phyloP scores from a whole-genome alignment of 2,797 vertebrate genomes.

The Perodicticus potto region DNA sequence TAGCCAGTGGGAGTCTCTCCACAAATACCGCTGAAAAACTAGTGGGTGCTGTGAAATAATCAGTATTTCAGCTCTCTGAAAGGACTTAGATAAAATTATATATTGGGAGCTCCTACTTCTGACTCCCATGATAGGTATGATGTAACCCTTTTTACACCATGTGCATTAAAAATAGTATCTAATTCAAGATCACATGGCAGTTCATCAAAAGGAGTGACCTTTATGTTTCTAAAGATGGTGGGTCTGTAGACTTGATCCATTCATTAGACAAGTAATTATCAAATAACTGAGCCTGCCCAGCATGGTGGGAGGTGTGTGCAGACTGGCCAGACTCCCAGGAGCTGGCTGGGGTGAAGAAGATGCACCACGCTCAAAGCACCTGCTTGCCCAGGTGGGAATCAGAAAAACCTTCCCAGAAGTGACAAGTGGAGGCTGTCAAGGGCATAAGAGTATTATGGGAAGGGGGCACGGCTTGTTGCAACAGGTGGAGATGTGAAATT shows the following conservation, averaged over 20 bases:
- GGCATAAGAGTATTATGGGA: not conserved
- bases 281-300: too few relatives aligned
- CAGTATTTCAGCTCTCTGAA: not conserved
- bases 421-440: not conserved
- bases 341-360: not conserved
- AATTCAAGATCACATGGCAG: not conserved
- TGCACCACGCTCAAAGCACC: accelerated
- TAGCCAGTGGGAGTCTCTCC: not conserved
- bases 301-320: accelerated
- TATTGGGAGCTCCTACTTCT: not conserved
- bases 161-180: not conserved
- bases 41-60: not conserved
- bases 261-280: too few relatives aligned
- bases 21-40: not conserved
- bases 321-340: not conserved
- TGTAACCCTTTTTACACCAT: not conserved
- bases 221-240: not conserved
- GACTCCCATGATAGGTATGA: not conserved
- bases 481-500: accelerated
- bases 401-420: not conserved
- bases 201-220: not conserved
- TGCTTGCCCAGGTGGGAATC: accelerated
- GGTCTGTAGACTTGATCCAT: not conserved
- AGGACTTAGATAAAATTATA: not conserved
- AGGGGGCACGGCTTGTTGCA: not conserved